Base-by-base conservation (phyloP, 2,113 vertebrate species). In the Lathamus discolor region DNA sequence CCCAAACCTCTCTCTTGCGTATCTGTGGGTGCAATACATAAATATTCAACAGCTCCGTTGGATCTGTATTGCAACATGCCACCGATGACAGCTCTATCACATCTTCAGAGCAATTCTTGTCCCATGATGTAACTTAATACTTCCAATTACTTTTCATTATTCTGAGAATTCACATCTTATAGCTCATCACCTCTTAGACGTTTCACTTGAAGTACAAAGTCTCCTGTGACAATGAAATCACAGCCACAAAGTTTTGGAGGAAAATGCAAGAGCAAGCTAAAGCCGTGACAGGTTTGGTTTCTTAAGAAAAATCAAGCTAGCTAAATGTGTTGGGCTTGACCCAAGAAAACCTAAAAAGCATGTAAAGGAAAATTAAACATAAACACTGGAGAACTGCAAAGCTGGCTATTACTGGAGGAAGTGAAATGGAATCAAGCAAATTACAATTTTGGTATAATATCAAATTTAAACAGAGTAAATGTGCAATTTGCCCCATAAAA, bases 401-500 rank as follows among this genome's bases (percentile, higher is more conserved):
- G 15, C 4, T 41, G 11, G 68, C 19, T 35, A 31, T 6, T 11
- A 46, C 17, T 48, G 16, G 27, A 66, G 15, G 24, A 75, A 69
- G 37, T 44, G 6, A 17, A 44, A 73, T 37, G 7, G 46, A 87
- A 84, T 5, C 0, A 0, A 49, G 10, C 11, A 74, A 75, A 87
- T 37, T 8, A 51, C 74, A 54, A 55, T 13, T 5, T n/a, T 35
- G 3, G 35, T 55, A 24, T 64, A 95, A 69, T 18, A 46, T 24
- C 6, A 27, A 12, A 41, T 80, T 13, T 59, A 76, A 43, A 27
- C 7, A 66, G 29, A 66, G 39, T 27, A 57, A 9, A 6, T 5
- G 16, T 33, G 17, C 14, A 12, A 1, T 64, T 59, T 68, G 10
- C 16, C 17, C 9, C 28, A 13, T 10, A 18, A 31, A 86, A 91